A percentile compares a stretch with the other conserved stretches of the same genome.
Conservation (phyloP, 2,113 vertebrate genomes). For the Etia nguti region DNA sequence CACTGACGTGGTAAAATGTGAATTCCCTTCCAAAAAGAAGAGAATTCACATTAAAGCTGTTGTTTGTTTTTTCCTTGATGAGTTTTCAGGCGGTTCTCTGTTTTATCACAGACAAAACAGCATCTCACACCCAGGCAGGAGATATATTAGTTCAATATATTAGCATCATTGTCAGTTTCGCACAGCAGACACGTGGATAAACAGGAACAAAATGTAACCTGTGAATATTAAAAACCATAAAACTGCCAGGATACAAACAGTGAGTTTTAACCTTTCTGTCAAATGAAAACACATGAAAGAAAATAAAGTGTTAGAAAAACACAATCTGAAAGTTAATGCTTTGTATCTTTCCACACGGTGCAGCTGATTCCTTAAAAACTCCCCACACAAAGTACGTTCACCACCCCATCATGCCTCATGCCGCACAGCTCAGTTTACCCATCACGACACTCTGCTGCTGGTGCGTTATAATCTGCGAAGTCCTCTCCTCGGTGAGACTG, state of each 20-base stretch:
- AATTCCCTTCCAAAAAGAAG: neutral
- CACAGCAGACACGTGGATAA: conserved; percentile 3
- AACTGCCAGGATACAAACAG: neutral
- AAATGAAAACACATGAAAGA: neutral
- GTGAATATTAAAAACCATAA: conserved; percentile 20
- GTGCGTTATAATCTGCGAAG: conserved; percentile 72
- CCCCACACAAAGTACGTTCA: conserved; percentile 22
- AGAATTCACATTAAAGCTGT: neutral
- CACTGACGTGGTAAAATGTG: neutral
- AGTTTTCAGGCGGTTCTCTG: neutral
- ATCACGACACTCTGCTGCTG: conserved; percentile 77
- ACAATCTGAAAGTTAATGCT: neutral
- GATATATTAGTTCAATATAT: conserved; percentile 16
- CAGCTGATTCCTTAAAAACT: neutral
- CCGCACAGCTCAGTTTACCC: conserved; percentile 77
- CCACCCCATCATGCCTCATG: conserved; percentile 65
- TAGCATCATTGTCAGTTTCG: neutral
- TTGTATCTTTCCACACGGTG: conserved; percentile 2
- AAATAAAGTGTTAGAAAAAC: neutral
- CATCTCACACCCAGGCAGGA: neutral
- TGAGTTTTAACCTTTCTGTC: neutral
- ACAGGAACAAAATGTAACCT: neutral
- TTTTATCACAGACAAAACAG: neutral
- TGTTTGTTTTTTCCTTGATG: neutral
- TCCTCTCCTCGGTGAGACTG: conserved; percentile 73